Conservation (phyloP, 2,113 vertebrate species). For the Xiphorhynchus elegans region DNA sequence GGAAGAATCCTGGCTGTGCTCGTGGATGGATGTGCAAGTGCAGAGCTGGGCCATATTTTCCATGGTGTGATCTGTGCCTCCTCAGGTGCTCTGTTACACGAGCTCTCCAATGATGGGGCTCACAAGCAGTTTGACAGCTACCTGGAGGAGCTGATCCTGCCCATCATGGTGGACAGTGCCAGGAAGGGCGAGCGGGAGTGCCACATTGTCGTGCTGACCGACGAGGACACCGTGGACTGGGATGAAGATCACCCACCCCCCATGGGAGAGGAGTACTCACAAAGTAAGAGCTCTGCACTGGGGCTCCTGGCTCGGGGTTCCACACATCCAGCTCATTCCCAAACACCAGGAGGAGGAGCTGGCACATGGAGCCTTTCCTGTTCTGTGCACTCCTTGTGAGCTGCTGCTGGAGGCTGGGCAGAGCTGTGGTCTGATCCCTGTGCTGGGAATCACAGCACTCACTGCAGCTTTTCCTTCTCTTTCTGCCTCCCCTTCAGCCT, state of each 20-base stretch:
- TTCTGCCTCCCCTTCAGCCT: not conserved
- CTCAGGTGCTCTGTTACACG: slow-evolving; percentile 91
- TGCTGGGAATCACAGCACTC: not conserved
- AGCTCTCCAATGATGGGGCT: slow-evolving; percentile 93
- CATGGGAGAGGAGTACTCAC: slow-evolving; percentile 95
- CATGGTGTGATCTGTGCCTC: not conserved
- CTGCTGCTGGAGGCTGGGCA: not conserved
- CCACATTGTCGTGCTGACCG: slow-evolving; percentile 92
- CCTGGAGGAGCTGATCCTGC: slow-evolving; percentile 94
- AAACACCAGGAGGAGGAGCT: not conserved
- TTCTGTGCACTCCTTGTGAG: not conserved
- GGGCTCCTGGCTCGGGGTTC: not conserved
- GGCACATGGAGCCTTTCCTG: not conserved
- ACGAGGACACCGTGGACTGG: slow-evolving; percentile 96
- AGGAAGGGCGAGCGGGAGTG: slow-evolving; percentile 93
- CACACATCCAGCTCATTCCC: not conserved
- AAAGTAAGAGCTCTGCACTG: slow-evolving; percentile 73
- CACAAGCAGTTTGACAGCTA: slow-evolving; percentile 92
- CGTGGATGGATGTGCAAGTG: not conserved
- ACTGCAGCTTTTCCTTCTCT: not conserved
- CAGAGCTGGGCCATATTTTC: not conserved
- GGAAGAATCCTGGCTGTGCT: not conserved
- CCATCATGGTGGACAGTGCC: slow-evolving; percentile 93
- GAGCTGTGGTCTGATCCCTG: not conserved
- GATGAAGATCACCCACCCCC: slow-evolving; percentile 94